These are phyloP conservation scores for Nipponacmea schrenckii DNA, from an alignment of 2,888 invertebrate species.

Conservation along the genomic window DNA sequence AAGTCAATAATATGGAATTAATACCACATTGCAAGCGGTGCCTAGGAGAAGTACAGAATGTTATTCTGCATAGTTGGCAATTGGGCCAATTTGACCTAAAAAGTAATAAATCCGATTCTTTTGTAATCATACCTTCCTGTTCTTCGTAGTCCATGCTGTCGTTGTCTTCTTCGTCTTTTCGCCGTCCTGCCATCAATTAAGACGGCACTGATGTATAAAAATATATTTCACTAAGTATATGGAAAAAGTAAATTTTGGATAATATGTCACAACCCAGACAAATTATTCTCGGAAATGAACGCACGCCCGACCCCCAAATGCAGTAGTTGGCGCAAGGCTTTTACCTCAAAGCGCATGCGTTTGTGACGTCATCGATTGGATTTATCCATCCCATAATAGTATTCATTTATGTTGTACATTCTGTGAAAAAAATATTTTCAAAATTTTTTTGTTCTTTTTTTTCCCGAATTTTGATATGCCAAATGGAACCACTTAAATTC, in stretches of 20 bases:
- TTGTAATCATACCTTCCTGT: constrained; percentile 41
- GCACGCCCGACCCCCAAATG: constrained; percentile 37
- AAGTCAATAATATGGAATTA: no score
- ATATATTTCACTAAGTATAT: neutral
- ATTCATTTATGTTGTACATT: neutral
- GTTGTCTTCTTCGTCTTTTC: constrained; percentile 49
- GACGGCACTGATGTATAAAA: constrained; percentile 5
- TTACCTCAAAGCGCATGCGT: constrained; percentile 51
- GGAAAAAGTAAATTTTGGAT: neutral
- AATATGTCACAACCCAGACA: neutral
- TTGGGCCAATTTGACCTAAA: no score
- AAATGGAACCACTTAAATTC: no score
- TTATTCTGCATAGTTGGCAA: no score
- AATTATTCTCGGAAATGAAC: constrained; percentile 9
- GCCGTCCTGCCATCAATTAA: constrained; percentile 31
- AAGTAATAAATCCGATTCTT: no score
- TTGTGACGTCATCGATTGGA: constrained; percentile 55
- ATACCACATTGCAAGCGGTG: no score
- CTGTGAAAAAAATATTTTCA: no score
- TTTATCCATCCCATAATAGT: constrained; percentile 57
- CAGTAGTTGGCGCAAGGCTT: constrained; percentile 30
- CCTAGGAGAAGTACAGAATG: no score
- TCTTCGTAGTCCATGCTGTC: constrained; percentile 55
- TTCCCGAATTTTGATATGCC: no score
- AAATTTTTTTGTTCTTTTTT: no score